These are phyloP conservation scores for Fulmarus glacialis DNA, from an alignment of 2,113 vertebrate genomes.

Conservation along the genomic window DNA sequence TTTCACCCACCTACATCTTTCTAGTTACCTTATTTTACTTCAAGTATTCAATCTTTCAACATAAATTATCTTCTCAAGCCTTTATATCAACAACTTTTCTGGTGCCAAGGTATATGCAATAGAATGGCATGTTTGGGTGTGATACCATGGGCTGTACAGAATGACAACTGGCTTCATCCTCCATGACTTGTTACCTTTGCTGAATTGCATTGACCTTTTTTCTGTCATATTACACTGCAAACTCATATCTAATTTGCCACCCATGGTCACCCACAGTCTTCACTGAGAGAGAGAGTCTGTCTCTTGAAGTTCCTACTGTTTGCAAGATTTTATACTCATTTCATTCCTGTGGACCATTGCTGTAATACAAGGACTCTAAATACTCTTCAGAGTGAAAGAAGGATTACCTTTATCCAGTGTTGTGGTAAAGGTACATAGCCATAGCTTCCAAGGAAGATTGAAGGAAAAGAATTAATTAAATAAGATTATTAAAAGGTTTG, in stretches of 20 bases:
- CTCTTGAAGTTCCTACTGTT: too few species aligned
- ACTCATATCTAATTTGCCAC: too few species aligned
- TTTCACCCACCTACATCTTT: not conserved
- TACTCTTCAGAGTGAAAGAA: too few species aligned
- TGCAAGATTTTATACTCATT: too few species aligned
- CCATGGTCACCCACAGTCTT: too few species aligned
- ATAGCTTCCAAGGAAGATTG: not conserved
- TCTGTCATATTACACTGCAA: too few species aligned
- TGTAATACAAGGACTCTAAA: too few species aligned
- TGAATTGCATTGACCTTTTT: too few species aligned
- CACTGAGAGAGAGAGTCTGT: too few species aligned
- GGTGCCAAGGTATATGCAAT: not conserved
- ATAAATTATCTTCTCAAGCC: not conserved
- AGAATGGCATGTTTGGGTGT: not conserved
- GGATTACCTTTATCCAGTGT: not conserved
- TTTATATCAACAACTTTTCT: not conserved
- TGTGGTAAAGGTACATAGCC: not conserved
- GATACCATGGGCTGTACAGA: not conserved
- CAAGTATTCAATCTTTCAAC: not conserved
- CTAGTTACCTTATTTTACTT: not conserved
- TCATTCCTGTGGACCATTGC: too few species aligned
- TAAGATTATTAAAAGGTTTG: not conserved
- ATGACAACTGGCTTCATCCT: not conserved
- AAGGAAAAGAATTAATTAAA: not conserved
- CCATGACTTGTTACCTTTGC: too few species aligned